Evolutionary conservation across 1,140 invertebrate genomes (phyloP), one percentile per base, ranked within the genome.

Genomic region (Manduca sexta): DNA sequence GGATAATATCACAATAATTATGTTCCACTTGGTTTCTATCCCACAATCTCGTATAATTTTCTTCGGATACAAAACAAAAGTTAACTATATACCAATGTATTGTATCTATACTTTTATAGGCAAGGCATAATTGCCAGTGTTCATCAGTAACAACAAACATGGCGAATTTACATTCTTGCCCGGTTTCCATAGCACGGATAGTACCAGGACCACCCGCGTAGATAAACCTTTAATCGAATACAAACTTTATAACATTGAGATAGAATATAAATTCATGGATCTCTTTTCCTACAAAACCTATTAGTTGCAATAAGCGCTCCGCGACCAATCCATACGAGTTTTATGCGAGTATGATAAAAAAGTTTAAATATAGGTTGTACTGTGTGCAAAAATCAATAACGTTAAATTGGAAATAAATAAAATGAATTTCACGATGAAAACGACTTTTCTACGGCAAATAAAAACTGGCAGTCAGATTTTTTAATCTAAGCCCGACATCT

Each of bases 161-260:
- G 52, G 71, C 60, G 82, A 84, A 82, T 82, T 84, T 82, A 74
- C 81, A 82, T 81, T 84, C 74, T 61, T 66, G 69, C 69, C 77
- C 71, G 61, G 63, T 63, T 71, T 70, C 70, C 58, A 68, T 56
- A 66, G 65, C 60, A 63, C 66, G 70, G 66, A 59, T 69, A 60
- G 63, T 64, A 67, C 71, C 70, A 53, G 56, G 79, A 84, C 81
- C 81, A 84, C 81, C 81, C 81, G 81, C 81, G 81, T 68, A 64
- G 81, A 63, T 50, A 35, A 26, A 26, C 42, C 48, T 56, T 55
- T 71, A 64, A 64, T 64, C 65, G 52, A 76, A 72, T 79, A 63
- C 54, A 61, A 67, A 67, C 81, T 81, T 81, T 84, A 81, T 78
- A 69, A 40, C 69, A 49, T 61, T 37, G 66, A 49, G 53, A 62